Evolutionary conservation across 2,888 invertebrate species (phyloP), one percentile per base, ranked within the genome.

Genomic region (Limnephilus lunatus): DNA sequence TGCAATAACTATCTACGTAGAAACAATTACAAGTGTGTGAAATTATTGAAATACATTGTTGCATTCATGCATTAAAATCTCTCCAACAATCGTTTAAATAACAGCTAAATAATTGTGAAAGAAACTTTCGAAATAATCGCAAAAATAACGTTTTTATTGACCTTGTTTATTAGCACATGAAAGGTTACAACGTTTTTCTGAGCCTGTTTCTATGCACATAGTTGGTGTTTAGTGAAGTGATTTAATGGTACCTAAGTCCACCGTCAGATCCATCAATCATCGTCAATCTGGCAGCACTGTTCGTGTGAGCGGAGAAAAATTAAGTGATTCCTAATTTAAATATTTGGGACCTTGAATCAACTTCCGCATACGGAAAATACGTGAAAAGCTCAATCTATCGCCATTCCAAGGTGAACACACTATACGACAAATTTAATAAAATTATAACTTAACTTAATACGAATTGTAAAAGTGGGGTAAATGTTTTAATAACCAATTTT

Each of bases 241-340:
- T 68, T 68, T 68, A 68, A 68, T 80, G 35, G 88, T 68, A 80
- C 88, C 86, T n/a, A 80, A 9, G 53, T n/a, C 31, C 30, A 48
- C 53, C 87, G 53, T 86, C 30, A 68, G 53, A 15, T 31, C 35
- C 88, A 89, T 89, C 88, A 32, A 89, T 89, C 88, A 89, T 89
- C 88, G 88, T 89, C 88, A 89, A 89, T 89, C 32, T 89, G 81
- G 88, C 88, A 89, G 81, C 88, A 68, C 88, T 32, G 88, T 89
- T 81, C 88, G 88, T 89, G 88, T 89, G 88, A 35, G 68, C 81
- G 68, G 35, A 89, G 88, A 89, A 89, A 89, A 89, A 89, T 81
- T 80, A 89, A 89, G 88, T 89, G 88, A 80, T 89, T 89, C 80
- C 80, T 80, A 89, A 89, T 89, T 89, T 89, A 89, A 88, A 89